Evolutionary conservation across 2,888 invertebrate species (phyloP), one percentile per base, ranked within the genome.

Genomic region (Smittia aterrima): DNA sequence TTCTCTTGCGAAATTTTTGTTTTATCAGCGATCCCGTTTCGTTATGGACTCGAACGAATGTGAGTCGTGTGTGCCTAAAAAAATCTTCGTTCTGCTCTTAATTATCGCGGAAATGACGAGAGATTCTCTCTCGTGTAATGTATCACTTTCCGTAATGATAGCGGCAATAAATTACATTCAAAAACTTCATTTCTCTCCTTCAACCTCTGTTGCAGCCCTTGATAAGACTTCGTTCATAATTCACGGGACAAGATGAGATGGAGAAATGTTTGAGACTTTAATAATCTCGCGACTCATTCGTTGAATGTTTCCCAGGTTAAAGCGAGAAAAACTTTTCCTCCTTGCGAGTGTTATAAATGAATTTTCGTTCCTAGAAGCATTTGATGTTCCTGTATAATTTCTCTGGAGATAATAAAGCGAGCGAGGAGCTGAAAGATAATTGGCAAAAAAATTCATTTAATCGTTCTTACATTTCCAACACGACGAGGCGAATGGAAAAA

Each of bases 91-190:
- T 9, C 32, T 32, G 4, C 32, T 4, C 16, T 47, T 27, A 53
- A 72, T 72, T 62, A 72, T 72, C 53, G 72, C 72, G 72, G 72
- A 72, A 62, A 72, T 62, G 62, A 62, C 72, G 54, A 70, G 54
- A 9, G 11, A 53, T 53, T 70, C 24, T 20, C n/a, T 70, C 7
- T 1, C 25, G 16, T 58, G 64, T 27, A 24, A 64, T 64, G 64
- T 64, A 64, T 64, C 64, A 54, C 32, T 70, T 54, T 13, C 22
- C 1, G 40, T 72, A 20, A 32, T 40, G 72, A 54, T 72, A 58
- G 38, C 58, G 38, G n/a, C 58, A 53, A 72, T 72, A 72, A 72
- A 72, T 58, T 20, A 58, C 32, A 13, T 62, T 62, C 25, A n/a
- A n/a, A n/a, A n/a, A n/a, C n/a, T n/a, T n/a, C n/a, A n/a, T n/a